These are phyloP conservation scores for Dryomyza anilis DNA, from an alignment of 2,888 invertebrate species.

Conservation along the genomic window DNA sequence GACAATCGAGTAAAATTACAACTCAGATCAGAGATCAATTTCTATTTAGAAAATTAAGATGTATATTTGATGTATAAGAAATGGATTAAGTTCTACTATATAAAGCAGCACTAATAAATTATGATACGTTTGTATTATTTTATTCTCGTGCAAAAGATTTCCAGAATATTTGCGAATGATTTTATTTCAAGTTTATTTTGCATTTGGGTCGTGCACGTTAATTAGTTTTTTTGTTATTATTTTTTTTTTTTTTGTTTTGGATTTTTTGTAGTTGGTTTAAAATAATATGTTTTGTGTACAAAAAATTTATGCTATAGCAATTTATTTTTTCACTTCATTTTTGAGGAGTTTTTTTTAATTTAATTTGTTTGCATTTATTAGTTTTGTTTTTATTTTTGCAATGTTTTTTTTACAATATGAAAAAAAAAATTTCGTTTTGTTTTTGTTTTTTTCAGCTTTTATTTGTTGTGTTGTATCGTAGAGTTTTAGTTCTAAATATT, in stretches of 20 bases:
- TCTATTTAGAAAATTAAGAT: no score
- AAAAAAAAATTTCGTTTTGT: neutral
- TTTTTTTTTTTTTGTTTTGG: neutral
- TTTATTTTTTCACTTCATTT: neutral
- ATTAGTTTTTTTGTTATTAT: constrained; percentile 1
- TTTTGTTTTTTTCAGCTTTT: neutral
- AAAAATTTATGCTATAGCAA: no score
- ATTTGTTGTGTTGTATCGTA: neutral
- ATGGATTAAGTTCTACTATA: no score
- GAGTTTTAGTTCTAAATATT: neutral
- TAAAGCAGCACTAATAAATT: no score
- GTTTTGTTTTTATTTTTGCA: neutral
- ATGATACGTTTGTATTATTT: no score
- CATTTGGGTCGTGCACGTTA: neutral
- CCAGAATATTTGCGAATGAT: no score
- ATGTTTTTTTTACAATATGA: neutral
- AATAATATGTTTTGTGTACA: no score
- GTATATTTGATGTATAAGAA: no score
- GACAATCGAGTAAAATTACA: no score
- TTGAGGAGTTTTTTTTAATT: neutral
- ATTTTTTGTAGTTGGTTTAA: no score
- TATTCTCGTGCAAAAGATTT: no score
- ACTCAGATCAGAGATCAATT: no score
- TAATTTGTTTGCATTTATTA: constrained; percentile 1
- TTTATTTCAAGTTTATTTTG: constrained; percentile 8